Base-by-base conservation (phyloP, 2,797 vertebrate genomes). In the Phalloptychus januarius region DNA sequence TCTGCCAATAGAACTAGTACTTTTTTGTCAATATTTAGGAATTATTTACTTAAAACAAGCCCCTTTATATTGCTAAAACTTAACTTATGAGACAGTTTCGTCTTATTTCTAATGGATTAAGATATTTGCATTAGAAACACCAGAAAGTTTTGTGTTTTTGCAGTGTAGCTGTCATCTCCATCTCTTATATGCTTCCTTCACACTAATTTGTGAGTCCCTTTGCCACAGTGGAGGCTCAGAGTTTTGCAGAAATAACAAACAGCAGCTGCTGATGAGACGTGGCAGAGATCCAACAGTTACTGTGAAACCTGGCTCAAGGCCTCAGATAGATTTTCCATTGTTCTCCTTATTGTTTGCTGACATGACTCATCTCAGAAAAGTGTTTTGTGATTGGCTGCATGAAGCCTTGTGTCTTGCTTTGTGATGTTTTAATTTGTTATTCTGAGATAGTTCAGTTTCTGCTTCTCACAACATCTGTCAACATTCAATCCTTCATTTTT, bases 291-390 rank as follows among this genome's bases (percentile, higher is more conserved):
- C 67, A 18, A 48, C 70, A 78, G 77, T 79, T 48, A 71, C 74
- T 54, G 67, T 74, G 75, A 85, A 91, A 87, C 85, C 77, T 80
- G 86, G 86, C 61, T 79, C 63, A 73, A 76, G 82, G 84, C 79
- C 74, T 44, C 20, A 48, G 56, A 86, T 45, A 86, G 81, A 83
- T 71, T 77, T 70, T 75, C 82, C 76, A 85, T 90, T 90, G 88
- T 92, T 89, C 69, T 74, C 78, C 52, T 76, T 71, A 1, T 80
- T 74, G 82, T 88, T 80, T 86, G 72, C 86, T 81, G 75, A 31
- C 45, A 28, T 90, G 88, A 90, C 79, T 92, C 87, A 90, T 80
- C 74, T 31, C 12, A 80, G 56, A 84, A 83, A 77, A 84, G 61
- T 77, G 78, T 61, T 42, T 40, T 15, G 71, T 79, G 50, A 79